phyloP scores from a whole-genome alignment of 2,797 vertebrate species.

The Antennarius maculatus region DNA sequence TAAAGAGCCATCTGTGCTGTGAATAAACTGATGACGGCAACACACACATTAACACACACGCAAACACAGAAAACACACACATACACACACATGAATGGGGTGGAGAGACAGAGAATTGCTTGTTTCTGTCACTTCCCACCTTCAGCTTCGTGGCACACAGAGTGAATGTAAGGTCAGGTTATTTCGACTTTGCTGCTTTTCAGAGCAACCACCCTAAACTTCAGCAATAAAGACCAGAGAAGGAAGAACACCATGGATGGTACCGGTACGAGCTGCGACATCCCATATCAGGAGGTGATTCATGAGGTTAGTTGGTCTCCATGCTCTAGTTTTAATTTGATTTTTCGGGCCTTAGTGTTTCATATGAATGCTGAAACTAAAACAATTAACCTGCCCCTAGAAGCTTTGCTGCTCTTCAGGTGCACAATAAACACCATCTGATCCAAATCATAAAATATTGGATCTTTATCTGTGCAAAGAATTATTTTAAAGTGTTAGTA shows the following conservation, averaged over 20 bases:
- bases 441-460: too few relatives aligned
- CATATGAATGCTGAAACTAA: not conserved
- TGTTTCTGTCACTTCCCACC: constrained; percentile 74
- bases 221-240: constrained; percentile 8
- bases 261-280: constrained; percentile 9
- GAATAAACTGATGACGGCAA: constrained; percentile 76
- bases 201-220: constrained; percentile 26
- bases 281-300: constrained; percentile 6
- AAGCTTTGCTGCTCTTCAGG: not conserved
- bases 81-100: constrained; percentile 23
- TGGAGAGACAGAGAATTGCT: constrained; percentile 67
- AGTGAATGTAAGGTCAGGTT: constrained; percentile 64
- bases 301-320: constrained; percentile 22
- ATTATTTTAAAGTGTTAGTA: too few relatives aligned
- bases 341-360: not conserved
- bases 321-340: not conserved
- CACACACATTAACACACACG: constrained; percentile 44
- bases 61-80: constrained; percentile 48
- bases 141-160: constrained; percentile 60
- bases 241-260: not conserved
- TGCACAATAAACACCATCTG: too few relatives aligned
- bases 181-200: constrained; percentile 49
- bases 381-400: not conserved
- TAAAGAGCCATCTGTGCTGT: constrained; percentile 81
- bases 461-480: too few relatives aligned